Base-by-base conservation (phyloP, 2,888 invertebrate species). In the Mythimna albipuncta region DNA sequence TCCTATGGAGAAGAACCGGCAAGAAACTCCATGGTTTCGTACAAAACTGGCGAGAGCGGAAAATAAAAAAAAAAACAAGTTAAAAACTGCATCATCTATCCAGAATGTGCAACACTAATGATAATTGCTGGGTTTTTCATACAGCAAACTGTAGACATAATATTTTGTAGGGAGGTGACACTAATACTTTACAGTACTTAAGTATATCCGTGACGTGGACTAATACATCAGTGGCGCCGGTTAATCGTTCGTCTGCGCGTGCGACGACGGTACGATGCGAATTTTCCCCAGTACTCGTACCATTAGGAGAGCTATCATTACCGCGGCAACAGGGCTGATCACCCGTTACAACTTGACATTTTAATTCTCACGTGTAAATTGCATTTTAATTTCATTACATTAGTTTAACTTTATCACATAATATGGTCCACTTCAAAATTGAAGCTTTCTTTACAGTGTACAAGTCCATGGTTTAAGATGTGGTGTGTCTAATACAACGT, bases 291-390 rank as follows among this genome's bases (percentile, higher is more conserved):
- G 89, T 89, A 90, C 88, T 90, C 88, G 87, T 85, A 89, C 90
- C 91, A 93, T 94, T 93, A 93, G 93, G 94, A 94, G 94, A 95
- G 93, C 94, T 94, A 92, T 95, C 94, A 95, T 95, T 95, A 94
- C 89, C 88, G 84, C 88, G 93, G 94, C 94, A 94, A 94, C 95
- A 91, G 93, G 91, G 92, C 91, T 93, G 93, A 91, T 92, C 91
- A 88, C 89, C 87, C 83, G 87, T 86, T 86, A 87, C 85, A 89
- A 90, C 91, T 89, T 83, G 83, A 87, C 89, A 89, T 87, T 88
- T 90, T 87, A 86, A 88, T 89, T 85, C 85, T 83, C 79, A 81
- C 79, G 81, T 79, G 85, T 84, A 89, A 89, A 91, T 89, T 86
- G 84, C 84, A 89, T 91, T 91, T 91, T 88, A 91, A 90, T 87